A percentile compares a stretch with the other conserved stretches of the same genome.
phyloP scores from a whole-genome alignment of 35 echinoderm and acorn worm species.

The Anneissia japonica region DNA sequence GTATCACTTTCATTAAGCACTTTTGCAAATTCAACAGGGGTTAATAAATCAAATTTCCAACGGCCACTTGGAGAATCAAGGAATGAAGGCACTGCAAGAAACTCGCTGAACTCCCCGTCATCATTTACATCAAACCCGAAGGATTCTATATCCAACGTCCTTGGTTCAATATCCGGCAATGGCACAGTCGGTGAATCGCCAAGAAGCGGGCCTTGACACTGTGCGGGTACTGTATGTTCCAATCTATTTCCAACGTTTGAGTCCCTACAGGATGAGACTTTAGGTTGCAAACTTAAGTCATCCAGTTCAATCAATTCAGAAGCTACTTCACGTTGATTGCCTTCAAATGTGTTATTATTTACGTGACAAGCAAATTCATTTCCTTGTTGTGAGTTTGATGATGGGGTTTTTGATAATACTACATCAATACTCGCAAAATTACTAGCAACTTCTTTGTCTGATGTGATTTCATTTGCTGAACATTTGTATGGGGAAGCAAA shows the following conservation, averaged over 20 bases:
- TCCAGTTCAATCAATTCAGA: neutral
- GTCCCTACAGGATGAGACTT: neutral
- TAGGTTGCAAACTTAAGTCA: neutral
- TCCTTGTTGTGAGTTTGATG: neutral
- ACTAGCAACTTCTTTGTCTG: neutral
- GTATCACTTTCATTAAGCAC: conserved; percentile 63
- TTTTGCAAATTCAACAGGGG: conserved; percentile 78
- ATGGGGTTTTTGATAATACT: neutral
- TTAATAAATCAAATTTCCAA: conserved; percentile 86
- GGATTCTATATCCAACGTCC: conserved; percentile 30
- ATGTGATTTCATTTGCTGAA: neutral
- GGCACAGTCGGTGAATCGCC: neutral
- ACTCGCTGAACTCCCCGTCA: conserved; percentile 83
- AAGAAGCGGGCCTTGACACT: neutral
- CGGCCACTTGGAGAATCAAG: conserved; percentile 80
- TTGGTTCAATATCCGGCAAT: neutral
- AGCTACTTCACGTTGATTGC: neutral
- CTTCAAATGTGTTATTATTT: neutral
- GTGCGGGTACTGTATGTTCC: neutral
- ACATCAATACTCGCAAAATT: neutral
- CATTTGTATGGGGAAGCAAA: neutral
- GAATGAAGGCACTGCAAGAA: conserved; percentile 82
- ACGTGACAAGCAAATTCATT: neutral
- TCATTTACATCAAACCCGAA: conserved; percentile 36
- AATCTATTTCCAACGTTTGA: neutral